A percentile compares a stretch with the other conserved stretches of the same genome.
These are phyloP conservation scores for Xyliphius kryptos DNA, from an alignment of 2,113 vertebrate genomes.

Conservation along the genomic window DNA sequence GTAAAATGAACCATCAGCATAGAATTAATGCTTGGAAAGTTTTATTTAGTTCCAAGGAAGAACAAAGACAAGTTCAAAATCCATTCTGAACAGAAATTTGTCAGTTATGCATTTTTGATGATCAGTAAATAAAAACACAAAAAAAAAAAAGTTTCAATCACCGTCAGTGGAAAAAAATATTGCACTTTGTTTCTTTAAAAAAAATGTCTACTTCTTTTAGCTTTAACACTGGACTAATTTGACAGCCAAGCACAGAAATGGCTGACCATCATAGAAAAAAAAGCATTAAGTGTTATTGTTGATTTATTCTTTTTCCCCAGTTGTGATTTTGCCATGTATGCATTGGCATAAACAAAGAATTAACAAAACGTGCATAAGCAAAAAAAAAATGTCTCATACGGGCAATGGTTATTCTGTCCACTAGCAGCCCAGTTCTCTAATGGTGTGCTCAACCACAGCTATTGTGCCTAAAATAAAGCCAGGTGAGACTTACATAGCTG, in stretches of 20 bases:
- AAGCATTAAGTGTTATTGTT: conserved; percentile 29
- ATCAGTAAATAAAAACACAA: conserved; percentile 74
- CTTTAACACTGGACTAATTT: conserved; percentile 79
- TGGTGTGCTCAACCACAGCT: conserved; percentile 59
- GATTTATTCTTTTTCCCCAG: conserved; percentile 54
- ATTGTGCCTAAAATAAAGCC: conserved; percentile 73
- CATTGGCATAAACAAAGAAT: conserved; percentile 41
- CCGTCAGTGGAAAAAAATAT: conserved; percentile 83
- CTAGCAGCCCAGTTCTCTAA: too few relatives aligned
- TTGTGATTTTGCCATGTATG: conserved; percentile 42
- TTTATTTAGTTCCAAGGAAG: conserved; percentile 82
- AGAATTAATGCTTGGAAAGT: conserved; percentile 29
- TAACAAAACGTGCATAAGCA: conserved; percentile 40
- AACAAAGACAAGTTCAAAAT: conserved; percentile 86
- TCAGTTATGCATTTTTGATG: conserved; percentile 84
- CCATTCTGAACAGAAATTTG: conserved; percentile 84
- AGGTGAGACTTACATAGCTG: too few relatives aligned
- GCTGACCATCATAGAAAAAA: conserved; percentile 58
- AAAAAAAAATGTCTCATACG: conserved; percentile 33
- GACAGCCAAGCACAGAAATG: conserved; percentile 66
- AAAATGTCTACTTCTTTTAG: conserved; percentile 58
- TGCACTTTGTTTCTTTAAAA: conserved; percentile 93
- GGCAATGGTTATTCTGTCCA: conserved; percentile 60
- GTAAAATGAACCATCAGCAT: not conserved
- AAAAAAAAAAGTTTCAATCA: conserved; percentile 48